These are phyloP conservation scores for Phragmatobia fuliginosa DNA, from an alignment of 2,888 invertebrate species.

Conservation along the genomic window DNA sequence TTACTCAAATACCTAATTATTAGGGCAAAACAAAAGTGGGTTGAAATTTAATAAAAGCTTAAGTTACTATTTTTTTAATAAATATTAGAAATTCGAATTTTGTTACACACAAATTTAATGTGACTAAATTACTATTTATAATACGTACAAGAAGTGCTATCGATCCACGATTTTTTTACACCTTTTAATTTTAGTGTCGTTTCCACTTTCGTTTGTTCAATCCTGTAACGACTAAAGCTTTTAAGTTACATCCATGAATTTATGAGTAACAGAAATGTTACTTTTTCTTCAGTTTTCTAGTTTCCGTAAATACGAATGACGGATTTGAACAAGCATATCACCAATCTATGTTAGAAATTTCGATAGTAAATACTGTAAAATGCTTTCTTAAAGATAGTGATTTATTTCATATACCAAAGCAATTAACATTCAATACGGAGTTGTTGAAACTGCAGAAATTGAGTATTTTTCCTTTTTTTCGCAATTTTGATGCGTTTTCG, in stretches of 20 bases:
- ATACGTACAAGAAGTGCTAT: not conserved
- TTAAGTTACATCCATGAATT: not conserved
- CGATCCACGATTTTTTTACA: not conserved
- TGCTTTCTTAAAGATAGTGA: not conserved
- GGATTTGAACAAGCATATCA: not conserved
- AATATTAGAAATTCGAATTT: not conserved
- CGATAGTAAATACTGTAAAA: not conserved
- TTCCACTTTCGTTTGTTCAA: not conserved
- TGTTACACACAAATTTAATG: too few species aligned
- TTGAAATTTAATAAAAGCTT: too few species aligned
- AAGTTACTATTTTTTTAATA: constrained; percentile 11
- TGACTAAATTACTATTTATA: too few species aligned
- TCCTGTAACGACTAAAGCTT: not conserved
- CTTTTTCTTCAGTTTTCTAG: not conserved
- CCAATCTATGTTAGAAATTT: not conserved
- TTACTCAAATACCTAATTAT: constrained; percentile 34
- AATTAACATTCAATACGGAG: not conserved
- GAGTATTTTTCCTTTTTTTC: not conserved
- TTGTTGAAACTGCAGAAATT: not conserved
- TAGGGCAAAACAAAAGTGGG: too few species aligned
- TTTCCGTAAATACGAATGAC: not conserved
- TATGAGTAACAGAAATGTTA: too few species aligned
- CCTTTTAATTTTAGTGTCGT: not conserved
- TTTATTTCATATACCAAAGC: not conserved
- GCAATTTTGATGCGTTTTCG: not conserved